These are phyloP conservation scores for Yponomeuta malinellus DNA, from an alignment of 2,888 invertebrate species.

Conservation along the genomic window DNA sequence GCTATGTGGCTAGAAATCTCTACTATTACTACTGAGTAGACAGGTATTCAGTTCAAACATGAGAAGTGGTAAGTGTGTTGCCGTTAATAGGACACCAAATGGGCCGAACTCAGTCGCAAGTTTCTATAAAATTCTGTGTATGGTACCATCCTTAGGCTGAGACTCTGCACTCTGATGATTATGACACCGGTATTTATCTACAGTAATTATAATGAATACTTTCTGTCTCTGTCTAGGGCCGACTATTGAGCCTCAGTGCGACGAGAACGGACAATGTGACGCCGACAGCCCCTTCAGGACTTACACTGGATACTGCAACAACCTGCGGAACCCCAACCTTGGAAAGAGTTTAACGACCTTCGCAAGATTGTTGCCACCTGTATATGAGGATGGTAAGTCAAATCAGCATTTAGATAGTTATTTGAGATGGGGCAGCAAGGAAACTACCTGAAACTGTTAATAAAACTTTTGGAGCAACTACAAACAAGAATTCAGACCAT, in stretches of 20 bases:
- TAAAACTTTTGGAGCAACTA: neutral
- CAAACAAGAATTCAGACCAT: neutral
- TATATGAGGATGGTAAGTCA: conserved; percentile 87
- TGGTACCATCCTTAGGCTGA: too few species aligned
- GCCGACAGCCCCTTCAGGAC: conserved; percentile 82
- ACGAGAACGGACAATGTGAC: conserved; percentile 83
- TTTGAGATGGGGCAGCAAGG: neutral
- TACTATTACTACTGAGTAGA: too few species aligned
- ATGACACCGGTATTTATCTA: too few species aligned
- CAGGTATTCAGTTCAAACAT: too few species aligned
- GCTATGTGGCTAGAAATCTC: too few species aligned
- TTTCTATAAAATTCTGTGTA: too few species aligned
- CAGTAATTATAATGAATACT: neutral
- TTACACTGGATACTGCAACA: conserved; percentile 91
- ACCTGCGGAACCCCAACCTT: conserved; percentile 86
- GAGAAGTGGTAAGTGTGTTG: too few species aligned
- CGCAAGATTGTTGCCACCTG: conserved; percentile 87
- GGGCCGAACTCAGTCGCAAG: too few species aligned
- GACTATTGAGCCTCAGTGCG: conserved; percentile 81
- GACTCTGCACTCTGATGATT: too few species aligned
- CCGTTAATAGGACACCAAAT: too few species aligned
- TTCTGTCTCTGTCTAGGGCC: conserved; percentile 38
- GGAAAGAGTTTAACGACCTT: conserved; percentile 92
- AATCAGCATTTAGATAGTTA: neutral
- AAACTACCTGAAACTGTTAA: neutral